These are phyloP conservation scores for Matsumurasca onukii DNA, from an alignment of 1,140 invertebrate genomes.

Conservation along the genomic window DNA sequence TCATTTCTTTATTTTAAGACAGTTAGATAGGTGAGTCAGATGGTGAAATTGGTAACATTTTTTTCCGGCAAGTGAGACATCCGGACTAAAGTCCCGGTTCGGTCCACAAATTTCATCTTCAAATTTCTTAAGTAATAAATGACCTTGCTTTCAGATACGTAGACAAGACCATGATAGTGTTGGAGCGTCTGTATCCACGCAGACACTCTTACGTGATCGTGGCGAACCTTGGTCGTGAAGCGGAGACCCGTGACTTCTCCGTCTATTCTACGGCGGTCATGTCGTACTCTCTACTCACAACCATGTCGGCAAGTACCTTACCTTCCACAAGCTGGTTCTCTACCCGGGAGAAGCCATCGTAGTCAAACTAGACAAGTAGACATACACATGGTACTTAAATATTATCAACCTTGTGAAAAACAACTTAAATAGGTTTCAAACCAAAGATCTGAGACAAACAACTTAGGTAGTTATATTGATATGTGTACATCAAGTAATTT, in stretches of 20 bases:
- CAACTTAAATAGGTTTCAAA: too few species aligned
- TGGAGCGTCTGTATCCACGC: constrained; percentile 74
- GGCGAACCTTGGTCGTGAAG: constrained; percentile 62
- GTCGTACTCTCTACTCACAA: constrained; percentile 61
- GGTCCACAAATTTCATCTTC: too few species aligned
- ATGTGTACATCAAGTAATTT: too few species aligned
- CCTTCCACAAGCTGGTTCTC: constrained; percentile 64
- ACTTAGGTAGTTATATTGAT: too few species aligned
- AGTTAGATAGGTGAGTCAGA: too few species aligned
- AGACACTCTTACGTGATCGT: constrained; percentile 71
- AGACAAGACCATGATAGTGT: constrained; percentile 62
- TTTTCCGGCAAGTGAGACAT: too few species aligned
- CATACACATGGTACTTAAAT: background rate
- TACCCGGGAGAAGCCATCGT: constrained; percentile 61
- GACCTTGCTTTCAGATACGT: constrained; percentile 51
- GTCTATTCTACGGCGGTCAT: constrained; percentile 73
- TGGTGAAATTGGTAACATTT: too few species aligned
- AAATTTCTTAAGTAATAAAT: too few species aligned
- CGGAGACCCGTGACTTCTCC: constrained; percentile 66
- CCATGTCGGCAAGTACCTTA: constrained; percentile 59
- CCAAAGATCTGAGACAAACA: too few species aligned
- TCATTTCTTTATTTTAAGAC: too few species aligned
- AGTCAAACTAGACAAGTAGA: constrained; percentile 64
- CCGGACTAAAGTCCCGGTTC: too few species aligned
- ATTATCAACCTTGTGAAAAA: too few species aligned